A percentile compares a stretch with the other conserved stretches of the same genome.
phyloP scores from a whole-genome alignment of 2,888 invertebrate genomes.

The Ommatoiulus sabulosus region DNA sequence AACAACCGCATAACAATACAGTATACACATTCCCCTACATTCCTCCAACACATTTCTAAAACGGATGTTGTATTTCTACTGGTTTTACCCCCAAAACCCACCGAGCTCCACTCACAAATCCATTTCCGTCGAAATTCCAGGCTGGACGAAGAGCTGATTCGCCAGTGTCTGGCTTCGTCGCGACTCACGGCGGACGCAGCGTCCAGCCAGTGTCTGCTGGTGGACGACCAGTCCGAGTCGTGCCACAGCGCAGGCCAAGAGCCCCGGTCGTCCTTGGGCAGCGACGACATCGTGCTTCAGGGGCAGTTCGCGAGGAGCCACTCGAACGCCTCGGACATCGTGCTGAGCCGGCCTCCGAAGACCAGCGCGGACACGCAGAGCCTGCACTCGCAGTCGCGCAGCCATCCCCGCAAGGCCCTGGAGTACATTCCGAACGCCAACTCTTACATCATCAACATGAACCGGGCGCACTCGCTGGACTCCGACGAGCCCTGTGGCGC shows the following conservation, averaged over 20 bases:
- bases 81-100: too few species aligned
- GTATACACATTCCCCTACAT: too few species aligned
- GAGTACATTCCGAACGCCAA: conserved; percentile 58
- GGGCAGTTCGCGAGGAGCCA: not conserved
- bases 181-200: not conserved
- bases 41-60: too few species aligned
- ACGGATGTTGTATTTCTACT: too few species aligned
- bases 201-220: not conserved
- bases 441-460: conserved; percentile 58
- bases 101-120: too few species aligned
- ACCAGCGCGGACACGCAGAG: conserved; percentile 3
- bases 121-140: not conserved
- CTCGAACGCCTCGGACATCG: not conserved
- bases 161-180: conserved; percentile 47
- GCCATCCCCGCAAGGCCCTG: conserved; percentile 39
- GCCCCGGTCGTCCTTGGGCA: conserved; percentile 16
- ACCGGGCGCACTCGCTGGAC: conserved; percentile 58
- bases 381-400: conserved; percentile 42
- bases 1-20: too few species aligned
- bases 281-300: conserved; percentile 15
- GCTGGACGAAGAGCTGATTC: conserved; percentile 55
- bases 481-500: conserved; percentile 53
- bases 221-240: not conserved
- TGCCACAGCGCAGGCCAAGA: not conserved
- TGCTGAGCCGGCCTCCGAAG: not conserved